phyloP scores from a whole-genome alignment of 2,888 invertebrate species.

The Cloeon dipterum region DNA sequence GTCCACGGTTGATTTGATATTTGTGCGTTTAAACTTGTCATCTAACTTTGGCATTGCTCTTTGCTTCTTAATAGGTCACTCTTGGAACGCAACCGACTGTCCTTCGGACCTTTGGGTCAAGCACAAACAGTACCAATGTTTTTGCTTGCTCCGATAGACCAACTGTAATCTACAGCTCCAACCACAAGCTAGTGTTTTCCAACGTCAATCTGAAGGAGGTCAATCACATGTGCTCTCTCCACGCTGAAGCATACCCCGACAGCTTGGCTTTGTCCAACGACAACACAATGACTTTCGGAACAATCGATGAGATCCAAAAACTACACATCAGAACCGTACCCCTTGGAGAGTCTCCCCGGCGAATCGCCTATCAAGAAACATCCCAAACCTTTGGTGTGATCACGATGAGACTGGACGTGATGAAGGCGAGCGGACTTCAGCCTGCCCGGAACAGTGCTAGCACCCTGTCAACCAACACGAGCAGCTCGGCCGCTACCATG shows the following conservation, averaged over 20 bases:
- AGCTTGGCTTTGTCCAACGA: conserved; percentile 75
- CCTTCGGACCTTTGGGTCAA: conserved; percentile 66
- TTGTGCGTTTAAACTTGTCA: no score
- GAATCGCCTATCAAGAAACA: conserved; percentile 86
- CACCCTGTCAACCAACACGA: conserved; percentile 43
- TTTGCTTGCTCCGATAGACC: conserved; percentile 98
- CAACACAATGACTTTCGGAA: conserved; percentile 78
- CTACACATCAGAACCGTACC: conserved; percentile 90
- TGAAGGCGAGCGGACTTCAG: conserved; percentile 47
- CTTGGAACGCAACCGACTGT: conserved; percentile 94
- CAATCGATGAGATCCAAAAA: conserved; percentile 96
- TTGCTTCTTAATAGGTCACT: conserved; percentile 36
- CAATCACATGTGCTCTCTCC: conserved; percentile 93
- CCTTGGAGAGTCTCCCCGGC: conserved; percentile 76
- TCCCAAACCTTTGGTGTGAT: conserved; percentile 85
- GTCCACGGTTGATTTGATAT: no score
- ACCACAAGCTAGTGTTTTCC: conserved; percentile 94
- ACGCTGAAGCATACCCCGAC: conserved; percentile 86
- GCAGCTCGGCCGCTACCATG: conserved; percentile 28
- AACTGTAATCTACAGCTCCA: conserved; percentile 97
- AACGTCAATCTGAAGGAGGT: conserved; percentile 90
- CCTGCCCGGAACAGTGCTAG: conserved; percentile 50
- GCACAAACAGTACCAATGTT: conserved; percentile 72
- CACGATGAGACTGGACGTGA: conserved; percentile 70
- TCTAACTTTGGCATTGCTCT: no score